Evolutionary conservation across 2,888 invertebrate species (phyloP).

Genomic region (Caradrina clavipalpis): DNA sequence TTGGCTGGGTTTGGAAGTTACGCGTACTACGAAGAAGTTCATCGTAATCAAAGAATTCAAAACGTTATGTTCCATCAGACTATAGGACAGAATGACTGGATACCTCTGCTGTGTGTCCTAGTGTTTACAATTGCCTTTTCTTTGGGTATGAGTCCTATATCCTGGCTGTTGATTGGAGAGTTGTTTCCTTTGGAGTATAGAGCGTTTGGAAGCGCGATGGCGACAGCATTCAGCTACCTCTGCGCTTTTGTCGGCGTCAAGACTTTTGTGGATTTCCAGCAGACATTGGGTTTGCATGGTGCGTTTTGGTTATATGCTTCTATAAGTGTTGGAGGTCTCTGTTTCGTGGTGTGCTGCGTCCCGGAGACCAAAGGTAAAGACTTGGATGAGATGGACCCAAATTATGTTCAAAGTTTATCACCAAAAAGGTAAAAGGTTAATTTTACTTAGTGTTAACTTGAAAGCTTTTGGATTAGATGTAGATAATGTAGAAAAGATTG

Average conservation of each 20-base stretch:
- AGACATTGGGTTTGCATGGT: constrained; percentile 94
- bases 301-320: constrained; percentile 97
- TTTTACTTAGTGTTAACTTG: constrained; percentile 59
- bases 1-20: constrained; percentile 96
- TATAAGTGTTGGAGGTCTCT: constrained; percentile 95
- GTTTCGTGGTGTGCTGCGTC: constrained; percentile 96
- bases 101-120: constrained; percentile 95
- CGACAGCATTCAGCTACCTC: constrained; percentile 96
- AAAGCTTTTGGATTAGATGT: constrained; percentile 56
- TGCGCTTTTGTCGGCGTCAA: constrained; percentile 97
- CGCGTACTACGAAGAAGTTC: constrained; percentile 94
- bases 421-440: constrained; percentile 82
- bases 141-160: constrained; percentile 97
- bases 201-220: constrained; percentile 96
- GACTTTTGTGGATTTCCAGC: constrained; percentile 95
- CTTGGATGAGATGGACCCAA: constrained; percentile 96
- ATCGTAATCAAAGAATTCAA: constrained; percentile 89
- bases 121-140: constrained; percentile 96
- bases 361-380: constrained; percentile 98
- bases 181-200: constrained; percentile 95
- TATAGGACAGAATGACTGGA: constrained; percentile 94
- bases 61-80: constrained; percentile 88
- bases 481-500: constrained; percentile 37
- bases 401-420: constrained; percentile 90
- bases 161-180: constrained; percentile 96